Conservation (phyloP, 2,797 vertebrate species). For the Huso huso region DNA sequence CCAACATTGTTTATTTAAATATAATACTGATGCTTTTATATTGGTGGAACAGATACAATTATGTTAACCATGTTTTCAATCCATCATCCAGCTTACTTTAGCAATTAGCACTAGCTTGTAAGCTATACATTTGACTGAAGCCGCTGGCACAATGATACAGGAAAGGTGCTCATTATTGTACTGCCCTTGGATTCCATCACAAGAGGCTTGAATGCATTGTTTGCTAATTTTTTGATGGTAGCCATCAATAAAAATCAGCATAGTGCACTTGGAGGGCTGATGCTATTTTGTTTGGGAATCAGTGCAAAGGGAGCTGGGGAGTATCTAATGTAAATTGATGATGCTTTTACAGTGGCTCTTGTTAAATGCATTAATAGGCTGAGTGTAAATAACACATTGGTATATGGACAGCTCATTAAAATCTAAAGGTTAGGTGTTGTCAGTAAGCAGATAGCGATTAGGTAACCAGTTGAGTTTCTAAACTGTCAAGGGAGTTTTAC, state of each 20-base stretch:
- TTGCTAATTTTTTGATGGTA: slow-evolving; percentile 45
- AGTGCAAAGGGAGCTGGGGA: slow-evolving; percentile 39
- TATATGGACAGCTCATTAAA: slow-evolving; percentile 40
- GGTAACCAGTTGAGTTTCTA: neutral
- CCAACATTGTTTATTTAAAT: no score
- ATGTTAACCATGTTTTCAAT: neutral
- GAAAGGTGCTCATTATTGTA: slow-evolving; percentile 35
- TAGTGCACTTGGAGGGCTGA: slow-evolving; percentile 35
- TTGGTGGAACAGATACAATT: slow-evolving; percentile 2
- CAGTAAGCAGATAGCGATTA: neutral
- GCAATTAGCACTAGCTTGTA: slow-evolving; percentile 14
- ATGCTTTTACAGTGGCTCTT: slow-evolving; percentile 48
- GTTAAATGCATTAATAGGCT: slow-evolving; percentile 52
- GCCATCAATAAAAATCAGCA: slow-evolving; percentile 55
- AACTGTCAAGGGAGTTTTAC: neutral
- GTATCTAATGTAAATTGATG: slow-evolving; percentile 53
- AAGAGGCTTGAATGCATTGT: slow-evolving; percentile 28
- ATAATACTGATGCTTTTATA: neutral
- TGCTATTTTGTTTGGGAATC: slow-evolving; percentile 41
- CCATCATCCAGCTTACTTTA: slow-evolving; percentile 5
- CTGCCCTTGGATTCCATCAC: slow-evolving; percentile 32
- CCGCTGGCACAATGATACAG: slow-evolving; percentile 23
- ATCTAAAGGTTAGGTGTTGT: slow-evolving; percentile 27
- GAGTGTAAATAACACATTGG: slow-evolving; percentile 53
- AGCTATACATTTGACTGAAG: slow-evolving; percentile 20